Conservation (phyloP, 2,888 invertebrate genomes). For the Nymphalis urticae region DNA sequence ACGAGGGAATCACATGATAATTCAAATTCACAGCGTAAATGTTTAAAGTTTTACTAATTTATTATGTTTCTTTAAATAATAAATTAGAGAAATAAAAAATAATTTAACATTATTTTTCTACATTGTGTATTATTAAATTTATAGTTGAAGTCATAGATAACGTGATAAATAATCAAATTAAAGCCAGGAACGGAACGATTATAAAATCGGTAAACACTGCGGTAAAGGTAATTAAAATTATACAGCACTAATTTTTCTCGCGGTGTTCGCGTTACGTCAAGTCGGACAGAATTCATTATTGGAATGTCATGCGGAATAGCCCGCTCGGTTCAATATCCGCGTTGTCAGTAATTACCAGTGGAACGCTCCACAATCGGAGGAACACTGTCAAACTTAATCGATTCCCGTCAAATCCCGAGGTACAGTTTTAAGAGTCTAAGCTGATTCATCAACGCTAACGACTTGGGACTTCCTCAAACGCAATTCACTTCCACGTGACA, state of each 20-base stretch:
- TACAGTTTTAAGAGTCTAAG: slow-evolving; percentile 53
- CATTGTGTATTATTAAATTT: too few relatives aligned
- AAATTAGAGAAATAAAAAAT: neutral
- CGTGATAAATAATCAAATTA: neutral
- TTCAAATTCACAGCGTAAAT: neutral
- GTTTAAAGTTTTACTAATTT: neutral
- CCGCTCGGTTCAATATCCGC: slow-evolving; percentile 53
- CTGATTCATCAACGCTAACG: slow-evolving; percentile 38
- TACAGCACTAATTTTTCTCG: slow-evolving; percentile 53
- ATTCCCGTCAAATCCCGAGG: slow-evolving; percentile 62
- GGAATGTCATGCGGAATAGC: slow-evolving; percentile 61
- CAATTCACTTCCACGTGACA: slow-evolving; percentile 28
- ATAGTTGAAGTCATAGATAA: neutral
- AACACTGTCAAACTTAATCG: slow-evolving; percentile 75
- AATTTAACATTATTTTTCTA: too few relatives aligned
- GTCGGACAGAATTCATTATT: slow-evolving; percentile 74
- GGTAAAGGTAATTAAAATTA: slow-evolving; percentile 61
- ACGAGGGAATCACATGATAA: neutral
- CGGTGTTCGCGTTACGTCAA: slow-evolving; percentile 61
- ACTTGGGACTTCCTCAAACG: slow-evolving; percentile 32
- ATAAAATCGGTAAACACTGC: slow-evolving; percentile 8
- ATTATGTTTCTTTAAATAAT: neutral
- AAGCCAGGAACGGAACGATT: neutral
- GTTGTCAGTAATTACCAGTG: slow-evolving; percentile 62
- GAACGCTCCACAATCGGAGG: slow-evolving; percentile 64